phyloP scores from a whole-genome alignment of 2,113 vertebrate species.

The Cyanoderma ruficeps region DNA sequence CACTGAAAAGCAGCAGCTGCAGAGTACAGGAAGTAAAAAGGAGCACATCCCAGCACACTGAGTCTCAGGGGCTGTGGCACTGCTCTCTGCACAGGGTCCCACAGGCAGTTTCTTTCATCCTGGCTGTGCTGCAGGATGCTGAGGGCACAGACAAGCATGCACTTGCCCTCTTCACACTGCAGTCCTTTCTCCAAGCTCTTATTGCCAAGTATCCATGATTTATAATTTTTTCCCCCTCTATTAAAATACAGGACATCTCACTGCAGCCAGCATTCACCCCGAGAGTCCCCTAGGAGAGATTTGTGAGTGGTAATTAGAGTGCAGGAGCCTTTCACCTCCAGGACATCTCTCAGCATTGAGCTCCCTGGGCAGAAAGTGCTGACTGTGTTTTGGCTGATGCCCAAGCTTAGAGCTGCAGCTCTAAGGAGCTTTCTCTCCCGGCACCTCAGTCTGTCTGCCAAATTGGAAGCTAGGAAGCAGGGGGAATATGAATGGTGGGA shows the following conservation, averaged over 20 bases:
- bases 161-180: background rate
- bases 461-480: background rate
- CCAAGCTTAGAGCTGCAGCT: background rate
- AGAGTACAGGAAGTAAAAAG: background rate
- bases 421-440: background rate
- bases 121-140: background rate
- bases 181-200: background rate
- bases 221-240: fast-evolving
- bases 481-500: background rate
- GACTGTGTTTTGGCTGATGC: background rate
- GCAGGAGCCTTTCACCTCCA: conserved; percentile 23
- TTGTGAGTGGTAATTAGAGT: conserved; percentile 21
- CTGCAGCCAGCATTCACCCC: background rate
- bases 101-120: fast-evolving
- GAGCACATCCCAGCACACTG: background rate
- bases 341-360: background rate
- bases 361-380: background rate
- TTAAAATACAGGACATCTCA: background rate
- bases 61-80: background rate
- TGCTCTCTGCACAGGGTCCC: background rate
- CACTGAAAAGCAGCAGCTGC: background rate
- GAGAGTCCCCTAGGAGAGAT: background rate
- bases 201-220: background rate
- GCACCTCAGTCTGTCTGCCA: background rate
- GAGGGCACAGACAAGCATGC: background rate